phyloP scores from a whole-genome alignment of 2,113 vertebrate genomes.

The Seriola aureovittata region DNA sequence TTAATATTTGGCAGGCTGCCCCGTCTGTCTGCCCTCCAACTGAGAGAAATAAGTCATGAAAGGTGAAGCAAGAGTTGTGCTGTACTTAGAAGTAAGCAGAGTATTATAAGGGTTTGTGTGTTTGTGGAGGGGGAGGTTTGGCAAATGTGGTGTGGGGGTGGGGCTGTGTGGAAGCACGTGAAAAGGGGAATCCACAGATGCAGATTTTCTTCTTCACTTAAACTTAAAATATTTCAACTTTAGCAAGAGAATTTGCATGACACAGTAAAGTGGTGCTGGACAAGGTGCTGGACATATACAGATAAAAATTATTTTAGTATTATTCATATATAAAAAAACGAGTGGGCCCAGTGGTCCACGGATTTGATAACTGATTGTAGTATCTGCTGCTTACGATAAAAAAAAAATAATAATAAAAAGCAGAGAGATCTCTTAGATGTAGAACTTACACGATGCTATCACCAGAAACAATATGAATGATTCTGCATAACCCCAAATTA shows the following conservation, averaged over 20 bases:
- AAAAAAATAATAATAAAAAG: no score
- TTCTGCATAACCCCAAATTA: no score
- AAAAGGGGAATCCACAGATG: slow-evolving; percentile 19
- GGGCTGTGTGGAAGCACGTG: neutral
- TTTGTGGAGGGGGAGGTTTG: slow-evolving; percentile 36
- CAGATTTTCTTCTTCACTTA: neutral
- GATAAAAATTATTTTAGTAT: neutral
- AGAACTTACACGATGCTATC: no score
- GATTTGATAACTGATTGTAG: no score
- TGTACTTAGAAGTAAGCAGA: slow-evolving; percentile 53
- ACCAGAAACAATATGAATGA: no score
- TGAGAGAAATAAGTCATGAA: slow-evolving; percentile 70
- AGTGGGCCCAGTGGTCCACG: no score
- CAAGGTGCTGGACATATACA: slow-evolving; percentile 19
- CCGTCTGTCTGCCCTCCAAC: slow-evolving; percentile 68
- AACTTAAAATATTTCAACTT: slow-evolving; percentile 20
- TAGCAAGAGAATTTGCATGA: slow-evolving; percentile 6
- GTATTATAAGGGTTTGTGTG: slow-evolving; percentile 45
- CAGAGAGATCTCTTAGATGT: no score
- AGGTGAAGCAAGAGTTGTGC: slow-evolving; percentile 69
- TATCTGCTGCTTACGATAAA: no score
- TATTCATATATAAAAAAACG: neutral
- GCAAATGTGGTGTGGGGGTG: neutral
- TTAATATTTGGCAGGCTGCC: slow-evolving; percentile 70
- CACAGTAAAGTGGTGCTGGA: neutral